Percentiles rank a stretch among this genome's conserved stretches.
Conservation (phyloP, 2,113 vertebrate genomes). For the Ondatra zibethicus region DNA sequence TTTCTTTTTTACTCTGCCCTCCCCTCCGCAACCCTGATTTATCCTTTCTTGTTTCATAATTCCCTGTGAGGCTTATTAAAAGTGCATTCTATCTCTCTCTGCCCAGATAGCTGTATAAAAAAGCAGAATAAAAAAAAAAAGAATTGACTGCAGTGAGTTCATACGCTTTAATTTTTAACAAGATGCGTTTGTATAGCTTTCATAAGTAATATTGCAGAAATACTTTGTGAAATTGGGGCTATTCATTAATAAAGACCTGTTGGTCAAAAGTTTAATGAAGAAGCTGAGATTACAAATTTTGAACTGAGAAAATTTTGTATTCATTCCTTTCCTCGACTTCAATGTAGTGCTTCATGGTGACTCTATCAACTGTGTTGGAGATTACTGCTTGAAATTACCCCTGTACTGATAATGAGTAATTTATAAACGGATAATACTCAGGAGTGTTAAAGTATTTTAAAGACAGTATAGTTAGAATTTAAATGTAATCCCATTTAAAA, state of each 20-base stretch:
- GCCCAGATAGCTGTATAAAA: neutral
- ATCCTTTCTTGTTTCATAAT: neutral
- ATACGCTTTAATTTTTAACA: neutral
- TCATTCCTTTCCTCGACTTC: neutral
- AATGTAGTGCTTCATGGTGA: neutral
- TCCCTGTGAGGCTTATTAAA: neutral
- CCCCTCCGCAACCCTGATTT: neutral
- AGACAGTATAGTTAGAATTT: slow-evolving; percentile 27
- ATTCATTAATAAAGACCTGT: neutral
- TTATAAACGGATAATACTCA: slow-evolving; percentile 25
- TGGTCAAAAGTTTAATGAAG: neutral
- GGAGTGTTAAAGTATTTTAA: slow-evolving; percentile 22
- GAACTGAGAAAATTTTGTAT: slow-evolving; percentile 1
- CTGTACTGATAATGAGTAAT: slow-evolving; percentile 2
- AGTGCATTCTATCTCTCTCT: neutral
- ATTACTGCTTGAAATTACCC: neutral
- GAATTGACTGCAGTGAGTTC: neutral
- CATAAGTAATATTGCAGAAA: neutral
- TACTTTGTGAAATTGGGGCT: neutral
- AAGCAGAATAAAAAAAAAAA: neutral
- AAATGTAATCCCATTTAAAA: slow-evolving; percentile 12
- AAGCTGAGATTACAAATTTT: neutral
- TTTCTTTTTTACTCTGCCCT: neutral
- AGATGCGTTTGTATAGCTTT: slow-evolving; percentile 29
- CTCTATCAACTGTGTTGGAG: slow-evolving; percentile 21